phyloP scores from a whole-genome alignment of 1,140 invertebrate genomes.

The Grapholita molesta region DNA sequence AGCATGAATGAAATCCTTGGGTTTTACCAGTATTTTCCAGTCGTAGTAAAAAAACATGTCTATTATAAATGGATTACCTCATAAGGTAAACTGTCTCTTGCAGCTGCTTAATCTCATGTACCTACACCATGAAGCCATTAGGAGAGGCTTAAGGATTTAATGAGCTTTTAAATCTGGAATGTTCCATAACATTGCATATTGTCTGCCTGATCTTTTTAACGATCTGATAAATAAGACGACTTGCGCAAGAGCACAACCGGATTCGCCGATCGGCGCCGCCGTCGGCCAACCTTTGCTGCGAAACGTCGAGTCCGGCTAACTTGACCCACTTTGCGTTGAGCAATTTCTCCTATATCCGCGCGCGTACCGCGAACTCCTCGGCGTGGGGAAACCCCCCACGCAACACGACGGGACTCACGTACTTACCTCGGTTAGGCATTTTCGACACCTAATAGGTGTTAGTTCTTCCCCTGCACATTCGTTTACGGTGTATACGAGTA shows the following conservation, averaged over 20 bases:
- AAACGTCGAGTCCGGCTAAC: slow-evolving; percentile 71
- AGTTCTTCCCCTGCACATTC: too few species aligned
- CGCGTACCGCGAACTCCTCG: slow-evolving; percentile 55
- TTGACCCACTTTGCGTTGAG: slow-evolving; percentile 73
- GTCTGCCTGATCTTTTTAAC: slow-evolving; percentile 65
- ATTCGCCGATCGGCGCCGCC: slow-evolving; percentile 44
- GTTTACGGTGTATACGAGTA: too few species aligned
- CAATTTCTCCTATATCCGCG: slow-evolving; percentile 65
- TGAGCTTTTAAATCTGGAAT: neutral
- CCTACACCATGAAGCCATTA: neutral
- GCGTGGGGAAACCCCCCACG: slow-evolving; percentile 58
- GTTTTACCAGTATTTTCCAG: slow-evolving; percentile 43
- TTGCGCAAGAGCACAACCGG: slow-evolving; percentile 69
- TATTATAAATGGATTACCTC: neutral
- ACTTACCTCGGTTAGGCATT: slow-evolving; percentile 31
- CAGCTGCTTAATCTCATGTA: neutral
- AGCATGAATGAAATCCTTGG: slow-evolving; percentile 66
- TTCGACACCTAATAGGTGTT: neutral
- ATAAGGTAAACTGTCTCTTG: neutral
- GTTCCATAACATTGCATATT: slow-evolving; percentile 25
- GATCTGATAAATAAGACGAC: slow-evolving; percentile 70
- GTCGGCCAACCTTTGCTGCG: slow-evolving; percentile 68
- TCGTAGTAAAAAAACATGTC: neutral
- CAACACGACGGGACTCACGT: slow-evolving; percentile 25
- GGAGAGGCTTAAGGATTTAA: neutral